These are phyloP conservation scores for Mormyrus iriodes DNA, from an alignment of 2,113 vertebrate genomes.

Conservation along the genomic window DNA sequence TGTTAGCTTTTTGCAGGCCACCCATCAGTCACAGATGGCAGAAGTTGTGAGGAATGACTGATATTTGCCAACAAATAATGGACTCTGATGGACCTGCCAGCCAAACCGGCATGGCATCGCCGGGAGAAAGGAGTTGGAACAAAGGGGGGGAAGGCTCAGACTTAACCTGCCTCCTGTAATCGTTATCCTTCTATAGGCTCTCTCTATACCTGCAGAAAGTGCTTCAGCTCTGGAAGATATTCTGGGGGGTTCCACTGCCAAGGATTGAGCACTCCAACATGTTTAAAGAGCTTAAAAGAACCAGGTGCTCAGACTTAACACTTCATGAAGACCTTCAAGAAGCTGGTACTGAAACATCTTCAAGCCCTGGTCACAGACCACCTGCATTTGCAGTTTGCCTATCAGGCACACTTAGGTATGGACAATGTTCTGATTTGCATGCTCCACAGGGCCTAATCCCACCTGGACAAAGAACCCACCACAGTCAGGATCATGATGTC, in stretches of 20 bases:
- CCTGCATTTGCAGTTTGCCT: not conserved
- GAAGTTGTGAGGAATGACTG: not conserved
- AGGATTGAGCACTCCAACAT: not conserved
- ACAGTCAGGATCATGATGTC: not conserved
- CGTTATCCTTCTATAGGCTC: not conserved
- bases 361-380: not conserved
- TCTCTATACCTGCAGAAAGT: not conserved
- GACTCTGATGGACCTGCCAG: not conserved
- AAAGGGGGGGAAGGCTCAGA: not conserved
- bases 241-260: not conserved
- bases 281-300: not conserved
- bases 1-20: not conserved
- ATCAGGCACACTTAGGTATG: not conserved
- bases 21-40: not conserved
- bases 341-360: not conserved
- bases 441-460: not conserved
- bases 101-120: not conserved
- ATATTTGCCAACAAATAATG: not conserved
- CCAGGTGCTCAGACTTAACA: not conserved
- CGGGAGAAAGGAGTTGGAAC: not conserved
- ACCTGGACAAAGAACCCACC: not conserved
- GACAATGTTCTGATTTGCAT: not conserved
- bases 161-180: not conserved
- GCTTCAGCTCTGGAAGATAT: not conserved
- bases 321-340: not conserved